phyloP scores from a whole-genome alignment of 64 coral and sea anemone species.

The Actinia equina region DNA sequence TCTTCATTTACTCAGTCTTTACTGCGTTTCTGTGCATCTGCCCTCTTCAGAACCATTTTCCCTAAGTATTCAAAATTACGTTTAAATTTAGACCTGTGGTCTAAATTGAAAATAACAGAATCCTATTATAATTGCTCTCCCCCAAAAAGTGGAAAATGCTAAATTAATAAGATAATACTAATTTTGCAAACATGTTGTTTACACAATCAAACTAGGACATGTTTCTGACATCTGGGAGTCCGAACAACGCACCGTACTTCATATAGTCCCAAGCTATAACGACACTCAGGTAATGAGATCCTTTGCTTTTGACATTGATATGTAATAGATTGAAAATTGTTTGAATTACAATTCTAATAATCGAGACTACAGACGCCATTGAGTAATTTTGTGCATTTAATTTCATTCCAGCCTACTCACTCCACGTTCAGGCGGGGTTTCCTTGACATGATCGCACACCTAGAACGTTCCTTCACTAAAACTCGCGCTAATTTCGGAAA shows the following conservation, averaged over 20 bases:
- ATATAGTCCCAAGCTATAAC: constrained; percentile 25
- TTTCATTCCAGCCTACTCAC: constrained; percentile 37
- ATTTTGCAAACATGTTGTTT: constrained; percentile 96
- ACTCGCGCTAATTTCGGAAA: neutral
- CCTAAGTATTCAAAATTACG: constrained; percentile 13
- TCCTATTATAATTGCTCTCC: neutral
- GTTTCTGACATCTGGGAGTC: constrained; percentile 74
- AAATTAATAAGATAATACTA: constrained; percentile 82
- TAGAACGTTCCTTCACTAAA: constrained; percentile 42
- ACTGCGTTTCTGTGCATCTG: constrained; percentile 7
- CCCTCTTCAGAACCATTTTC: neutral
- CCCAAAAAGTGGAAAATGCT: constrained; percentile 33
- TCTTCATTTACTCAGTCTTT: neutral
- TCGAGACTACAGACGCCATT: constrained; percentile 80
- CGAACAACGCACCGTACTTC: constrained; percentile 53
- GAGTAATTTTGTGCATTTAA: constrained; percentile 77
- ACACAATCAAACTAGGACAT: constrained; percentile 74
- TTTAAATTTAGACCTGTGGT: constrained; percentile 2
- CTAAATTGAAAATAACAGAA: constrained; percentile 19
- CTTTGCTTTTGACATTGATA: constrained; percentile 89
- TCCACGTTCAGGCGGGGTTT: constrained; percentile 68
- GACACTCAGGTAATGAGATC: constrained; percentile 32
- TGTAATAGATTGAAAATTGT: constrained; percentile 95
- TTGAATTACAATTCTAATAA: constrained; percentile 73
- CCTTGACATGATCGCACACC: constrained; percentile 30